A percentile compares a stretch with the other conserved stretches of the same genome.
Evolutionary conservation across 2,888 invertebrate genomes (phyloP).

Genomic region (Gymnoscelis rufifasciata): DNA sequence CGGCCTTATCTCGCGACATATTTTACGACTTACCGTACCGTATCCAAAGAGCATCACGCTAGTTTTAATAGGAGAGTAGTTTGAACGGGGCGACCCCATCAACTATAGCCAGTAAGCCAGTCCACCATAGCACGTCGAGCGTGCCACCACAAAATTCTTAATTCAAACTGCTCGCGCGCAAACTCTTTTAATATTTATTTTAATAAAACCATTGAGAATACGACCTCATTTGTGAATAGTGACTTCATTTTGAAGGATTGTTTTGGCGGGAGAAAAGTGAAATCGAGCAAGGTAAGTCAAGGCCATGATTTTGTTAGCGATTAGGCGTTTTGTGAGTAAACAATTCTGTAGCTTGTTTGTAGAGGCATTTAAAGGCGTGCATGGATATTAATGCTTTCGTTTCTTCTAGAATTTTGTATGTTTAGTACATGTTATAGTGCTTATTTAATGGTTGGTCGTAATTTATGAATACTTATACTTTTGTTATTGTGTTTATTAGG

Average conservation of each 20-base stretch:
- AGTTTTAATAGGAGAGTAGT: slow-evolving; percentile 49
- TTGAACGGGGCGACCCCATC: slow-evolving; percentile 63
- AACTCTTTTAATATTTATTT: slow-evolving; percentile 11
- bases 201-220: background rate
- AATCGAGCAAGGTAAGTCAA: slow-evolving; percentile 24
- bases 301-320: slow-evolving; percentile 13
- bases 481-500: too few relatives aligned
- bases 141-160: slow-evolving; percentile 29
- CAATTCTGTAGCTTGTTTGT: slow-evolving; percentile 4
- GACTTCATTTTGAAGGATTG: slow-evolving; percentile 10
- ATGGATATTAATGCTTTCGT: too few relatives aligned
- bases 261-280: slow-evolving; percentile 17
- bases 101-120: slow-evolving; percentile 44
- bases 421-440: too few relatives aligned
- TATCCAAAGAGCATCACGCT: slow-evolving; percentile 24
- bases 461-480: too few relatives aligned
- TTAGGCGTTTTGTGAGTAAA: slow-evolving; percentile 20
- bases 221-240: slow-evolving; percentile 6
- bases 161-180: slow-evolving; percentile 7
- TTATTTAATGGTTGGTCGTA: too few relatives aligned
- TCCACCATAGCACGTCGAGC: slow-evolving; percentile 64
- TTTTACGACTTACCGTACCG: slow-evolving; percentile 30
- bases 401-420: too few relatives aligned
- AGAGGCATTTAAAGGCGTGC: too few relatives aligned
- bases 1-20: slow-evolving; percentile 24